Evolutionary conservation across 2,113 vertebrate species (phyloP).

Genomic region (Chionodraco myersi): DNA sequence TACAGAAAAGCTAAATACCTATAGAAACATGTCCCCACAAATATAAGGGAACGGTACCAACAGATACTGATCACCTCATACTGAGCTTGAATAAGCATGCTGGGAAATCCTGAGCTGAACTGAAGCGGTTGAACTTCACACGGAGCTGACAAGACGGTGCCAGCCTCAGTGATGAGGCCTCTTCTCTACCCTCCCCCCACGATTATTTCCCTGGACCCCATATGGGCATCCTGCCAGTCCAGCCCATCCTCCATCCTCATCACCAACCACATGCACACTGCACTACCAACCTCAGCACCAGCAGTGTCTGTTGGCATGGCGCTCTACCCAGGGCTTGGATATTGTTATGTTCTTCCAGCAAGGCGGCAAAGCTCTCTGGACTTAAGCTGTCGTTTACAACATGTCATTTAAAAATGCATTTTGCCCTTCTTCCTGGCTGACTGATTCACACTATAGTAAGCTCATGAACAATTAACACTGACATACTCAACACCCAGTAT

Average conservation of each 20-base stretch:
- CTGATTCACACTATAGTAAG: not conserved
- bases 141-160: constrained; percentile 55
- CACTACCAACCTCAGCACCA: constrained; percentile 39
- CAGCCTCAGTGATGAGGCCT: constrained; percentile 60
- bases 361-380: constrained; percentile 33
- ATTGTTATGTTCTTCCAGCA: constrained; percentile 10
- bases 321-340: constrained; percentile 16
- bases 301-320: constrained; percentile 46
- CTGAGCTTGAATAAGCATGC: constrained; percentile 46
- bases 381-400: constrained; percentile 23
- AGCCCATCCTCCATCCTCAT: constrained; percentile 78
- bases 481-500: not conserved
- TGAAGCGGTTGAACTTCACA: constrained; percentile 40
- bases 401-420: constrained; percentile 24
- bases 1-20: not conserved
- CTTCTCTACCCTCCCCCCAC: constrained; percentile 42
- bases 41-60: not conserved
- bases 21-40: too few species aligned
- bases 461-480: constrained; percentile 10
- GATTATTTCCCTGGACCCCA: constrained; percentile 74
- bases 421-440: not conserved
- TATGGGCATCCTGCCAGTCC: constrained; percentile 71
- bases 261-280: constrained; percentile 52
- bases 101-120: constrained; percentile 58
- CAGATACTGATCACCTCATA: constrained; percentile 29